Evolutionary conservation across 2,797 vertebrate genomes (phyloP).

Genomic region (Neoniphon sammara): DNA sequence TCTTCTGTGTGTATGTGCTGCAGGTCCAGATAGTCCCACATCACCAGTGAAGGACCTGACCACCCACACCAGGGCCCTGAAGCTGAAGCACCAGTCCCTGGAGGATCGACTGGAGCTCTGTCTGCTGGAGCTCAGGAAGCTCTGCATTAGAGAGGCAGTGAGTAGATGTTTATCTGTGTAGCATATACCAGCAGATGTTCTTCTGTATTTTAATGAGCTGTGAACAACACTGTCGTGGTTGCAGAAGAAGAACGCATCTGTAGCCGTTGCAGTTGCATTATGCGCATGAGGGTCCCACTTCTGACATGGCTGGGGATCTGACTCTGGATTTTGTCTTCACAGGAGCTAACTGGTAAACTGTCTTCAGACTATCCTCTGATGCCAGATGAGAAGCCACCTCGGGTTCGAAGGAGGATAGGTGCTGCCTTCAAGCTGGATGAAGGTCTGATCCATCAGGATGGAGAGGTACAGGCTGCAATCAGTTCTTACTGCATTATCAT

Average conservation of each 20-base stretch:
- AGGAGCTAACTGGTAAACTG: constrained; percentile 92
- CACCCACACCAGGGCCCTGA: constrained; percentile 83
- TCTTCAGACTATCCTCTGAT: constrained; percentile 90
- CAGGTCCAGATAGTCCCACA: constrained; percentile 89
- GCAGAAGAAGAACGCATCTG: no score
- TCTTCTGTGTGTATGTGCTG: constrained; percentile 23
- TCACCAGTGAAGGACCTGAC: constrained; percentile 85
- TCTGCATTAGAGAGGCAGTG: constrained; percentile 94
- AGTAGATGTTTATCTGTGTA: constrained; percentile 61
- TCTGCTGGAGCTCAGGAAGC: constrained; percentile 88
- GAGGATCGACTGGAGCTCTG: constrained; percentile 89
- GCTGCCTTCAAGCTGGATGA: constrained; percentile 91
- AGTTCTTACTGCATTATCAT: background rate
- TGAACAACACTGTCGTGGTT: background rate
- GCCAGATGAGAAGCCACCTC: constrained; percentile 87
- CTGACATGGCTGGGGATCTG: background rate
- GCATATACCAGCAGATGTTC: background rate
- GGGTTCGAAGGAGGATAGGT: constrained; percentile 88
- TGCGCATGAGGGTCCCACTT: background rate
- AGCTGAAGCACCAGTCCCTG: constrained; percentile 88
- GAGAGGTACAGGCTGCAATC: constrained; percentile 81
- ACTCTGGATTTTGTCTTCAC: constrained; percentile 32
- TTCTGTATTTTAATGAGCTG: background rate
- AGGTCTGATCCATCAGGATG: constrained; percentile 80
- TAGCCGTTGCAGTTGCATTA: no score